Evolutionary conservation across 2,797 vertebrate genomes (phyloP).

Genomic region (Dermochelys coriacea): DNA sequence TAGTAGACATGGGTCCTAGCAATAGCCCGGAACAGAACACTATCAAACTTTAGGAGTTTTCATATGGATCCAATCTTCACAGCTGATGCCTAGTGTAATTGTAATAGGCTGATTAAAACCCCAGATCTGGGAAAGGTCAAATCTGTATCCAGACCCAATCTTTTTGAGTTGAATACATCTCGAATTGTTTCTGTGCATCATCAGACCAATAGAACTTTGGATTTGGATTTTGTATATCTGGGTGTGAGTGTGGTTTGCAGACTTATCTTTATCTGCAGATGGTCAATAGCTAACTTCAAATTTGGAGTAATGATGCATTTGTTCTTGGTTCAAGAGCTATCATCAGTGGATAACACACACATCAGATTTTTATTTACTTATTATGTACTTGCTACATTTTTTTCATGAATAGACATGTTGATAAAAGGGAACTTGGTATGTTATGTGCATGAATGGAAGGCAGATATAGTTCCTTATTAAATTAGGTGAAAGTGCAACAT

Average conservation of each 20-base stretch:
- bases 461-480: background rate
- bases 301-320: background rate
- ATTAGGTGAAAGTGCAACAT: background rate
- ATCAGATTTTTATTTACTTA: background rate
- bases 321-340: background rate
- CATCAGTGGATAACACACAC: background rate
- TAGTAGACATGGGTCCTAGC: background rate
- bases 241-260: background rate
- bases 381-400: background rate
- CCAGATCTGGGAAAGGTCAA: background rate
- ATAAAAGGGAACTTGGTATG: background rate
- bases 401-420: background rate
- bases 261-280: background rate
- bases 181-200: background rate
- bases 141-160: background rate
- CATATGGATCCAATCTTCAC: background rate
- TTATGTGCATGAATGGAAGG: background rate
- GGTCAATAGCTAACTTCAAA: background rate
- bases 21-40: background rate
- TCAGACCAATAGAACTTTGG: background rate
- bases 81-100: background rate
- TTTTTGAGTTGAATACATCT: background rate
- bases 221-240: background rate
- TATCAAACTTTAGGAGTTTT: background rate
- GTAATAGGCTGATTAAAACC: background rate